Evolutionary conservation across 92 coral and sea anemone species (phyloP), one percentile per base, ranked within the genome.

Genomic region (Anthopleura xanthogrammica): DNA sequence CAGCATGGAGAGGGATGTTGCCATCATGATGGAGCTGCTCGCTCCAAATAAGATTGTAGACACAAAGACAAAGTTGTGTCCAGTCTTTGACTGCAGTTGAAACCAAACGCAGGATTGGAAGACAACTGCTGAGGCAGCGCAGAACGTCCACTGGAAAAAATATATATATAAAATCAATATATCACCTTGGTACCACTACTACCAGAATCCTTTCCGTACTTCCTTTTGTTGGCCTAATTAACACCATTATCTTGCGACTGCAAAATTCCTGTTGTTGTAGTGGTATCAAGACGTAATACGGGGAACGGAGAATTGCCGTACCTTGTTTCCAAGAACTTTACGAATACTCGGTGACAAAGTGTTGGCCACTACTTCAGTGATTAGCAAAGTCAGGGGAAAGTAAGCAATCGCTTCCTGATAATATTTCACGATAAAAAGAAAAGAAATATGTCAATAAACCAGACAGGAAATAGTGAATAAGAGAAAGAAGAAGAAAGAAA

Each of bases 391-490:
- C 58, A 93, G 86, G 16, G 97, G 97, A 41, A 93, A 93, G 57
- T 90, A 90, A 3, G 94, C 97, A 60, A 93, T 90, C 80, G 97
- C 92, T 73, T 93, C 97, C 97, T 93, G 74, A 12, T 39, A 66
- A 42, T 46, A 39, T 60, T n/a, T 17, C 24, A 46, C 50, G 9
- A 46, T 46, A 41, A 65, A 43, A 65, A 65, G 41, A 29, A 23
- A 68, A 12, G 7, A 5, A 68, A 10, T 23, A 23, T 12, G 12
- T 62, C 50, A 62, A 62, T 20, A 14, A 9, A 0, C 70, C 36
- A 54, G 14, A 54, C 3, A 54, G 58, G 16, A 54, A 54, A 54
- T 11, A 50, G 7, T 50, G 54, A 50, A 50, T 1, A 50, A 11
- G 11, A 50, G 0, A 50, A 50, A 29, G 36, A 6, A 50, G 54